A percentile compares a stretch with the other conserved stretches of the same genome.
Conservation (phyloP, 2,797 vertebrate genomes). For the Melanotaenia nigrans region DNA sequence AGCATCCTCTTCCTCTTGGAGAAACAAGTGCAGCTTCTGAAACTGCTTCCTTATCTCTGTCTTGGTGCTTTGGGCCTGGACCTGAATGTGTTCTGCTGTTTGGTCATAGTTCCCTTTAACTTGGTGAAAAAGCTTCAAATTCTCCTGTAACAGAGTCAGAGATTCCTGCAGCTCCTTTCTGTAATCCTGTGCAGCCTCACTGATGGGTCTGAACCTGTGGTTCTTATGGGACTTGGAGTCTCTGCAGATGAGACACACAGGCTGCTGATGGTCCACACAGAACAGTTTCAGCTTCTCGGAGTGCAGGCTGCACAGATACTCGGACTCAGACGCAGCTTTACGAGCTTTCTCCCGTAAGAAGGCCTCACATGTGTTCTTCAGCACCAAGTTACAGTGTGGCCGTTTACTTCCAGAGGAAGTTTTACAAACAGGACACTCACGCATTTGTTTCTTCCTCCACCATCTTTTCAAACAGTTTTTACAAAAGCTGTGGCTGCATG, state of each 20-base stretch:
- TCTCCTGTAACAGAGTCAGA: not conserved
- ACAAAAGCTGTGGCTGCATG: conserved; percentile 50
- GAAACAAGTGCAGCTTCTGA: conserved; percentile 28
- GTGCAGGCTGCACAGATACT: conserved; percentile 10
- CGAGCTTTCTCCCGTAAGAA: conserved; percentile 11
- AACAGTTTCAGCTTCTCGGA: conserved; percentile 25
- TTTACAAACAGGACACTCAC: conserved; percentile 19
- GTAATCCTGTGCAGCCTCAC: conserved; percentile 4
- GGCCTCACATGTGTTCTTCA: conserved; percentile 26
- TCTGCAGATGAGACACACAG: conserved; percentile 20
- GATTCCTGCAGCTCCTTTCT: conserved; percentile 3
- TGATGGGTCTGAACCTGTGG: conserved; percentile 12
- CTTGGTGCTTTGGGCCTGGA: conserved; percentile 1
- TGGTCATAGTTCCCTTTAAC: not conserved
- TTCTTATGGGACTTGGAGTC: not conserved
- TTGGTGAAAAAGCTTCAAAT: not conserved
- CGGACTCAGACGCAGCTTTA: not conserved
- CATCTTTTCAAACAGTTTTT: conserved; percentile 1
- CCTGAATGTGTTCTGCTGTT: conserved; percentile 2
- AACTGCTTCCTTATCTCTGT: not conserved
- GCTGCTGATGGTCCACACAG: conserved; percentile 16
- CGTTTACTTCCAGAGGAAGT: not conserved
- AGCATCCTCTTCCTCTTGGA: conserved; percentile 46
- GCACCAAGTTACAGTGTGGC: conserved; percentile 15
- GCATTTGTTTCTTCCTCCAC: conserved; percentile 2